Percentiles rank a stretch among this genome's conserved stretches.
Conservation (phyloP, 1,140 invertebrate species). For the Apocrypta bakeri region DNA sequence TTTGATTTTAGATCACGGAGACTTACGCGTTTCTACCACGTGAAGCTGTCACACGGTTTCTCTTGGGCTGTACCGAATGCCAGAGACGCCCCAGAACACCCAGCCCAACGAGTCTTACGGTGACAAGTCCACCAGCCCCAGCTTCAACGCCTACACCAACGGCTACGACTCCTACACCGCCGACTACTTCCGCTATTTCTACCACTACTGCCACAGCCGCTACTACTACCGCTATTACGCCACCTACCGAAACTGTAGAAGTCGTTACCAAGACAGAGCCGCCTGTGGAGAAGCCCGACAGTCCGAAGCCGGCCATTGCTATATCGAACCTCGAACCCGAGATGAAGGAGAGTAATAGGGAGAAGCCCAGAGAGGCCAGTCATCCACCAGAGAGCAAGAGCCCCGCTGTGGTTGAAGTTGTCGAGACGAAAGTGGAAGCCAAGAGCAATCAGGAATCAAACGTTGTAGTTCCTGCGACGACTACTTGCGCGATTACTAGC, state of each 20-base stretch:
- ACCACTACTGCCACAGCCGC: neutral
- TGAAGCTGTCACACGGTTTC: constrained; percentile 95
- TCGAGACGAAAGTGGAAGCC: neutral
- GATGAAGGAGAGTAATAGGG: constrained; percentile 42
- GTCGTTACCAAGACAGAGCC: neutral
- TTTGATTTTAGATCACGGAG: constrained; percentile 89
- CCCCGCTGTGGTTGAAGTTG: neutral
- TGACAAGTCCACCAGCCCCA: constrained; percentile 49
- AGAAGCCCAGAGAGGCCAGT: constrained; percentile 21
- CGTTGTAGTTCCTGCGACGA: neutral
- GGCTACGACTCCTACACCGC: neutral
- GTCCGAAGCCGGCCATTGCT: constrained; percentile 48
- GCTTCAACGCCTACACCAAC: constrained; percentile 24
- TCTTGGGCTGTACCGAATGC: constrained; percentile 94
- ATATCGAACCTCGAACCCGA: constrained; percentile 58
- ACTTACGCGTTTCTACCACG: constrained; percentile 95
- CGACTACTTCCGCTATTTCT: neutral
- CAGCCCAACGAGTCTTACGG: constrained; percentile 71
- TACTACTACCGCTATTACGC: constrained; percentile 50
- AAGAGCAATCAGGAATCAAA: neutral
- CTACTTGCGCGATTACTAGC: neutral
- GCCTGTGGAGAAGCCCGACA: constrained; percentile 5
- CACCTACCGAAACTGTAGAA: constrained; percentile 31
- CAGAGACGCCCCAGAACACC: constrained; percentile 89
- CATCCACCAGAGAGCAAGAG: constrained; percentile 13